These are phyloP conservation scores for Oreohelix idahoensis DNA, from an alignment of 1,140 invertebrate species.

Conservation along the genomic window DNA sequence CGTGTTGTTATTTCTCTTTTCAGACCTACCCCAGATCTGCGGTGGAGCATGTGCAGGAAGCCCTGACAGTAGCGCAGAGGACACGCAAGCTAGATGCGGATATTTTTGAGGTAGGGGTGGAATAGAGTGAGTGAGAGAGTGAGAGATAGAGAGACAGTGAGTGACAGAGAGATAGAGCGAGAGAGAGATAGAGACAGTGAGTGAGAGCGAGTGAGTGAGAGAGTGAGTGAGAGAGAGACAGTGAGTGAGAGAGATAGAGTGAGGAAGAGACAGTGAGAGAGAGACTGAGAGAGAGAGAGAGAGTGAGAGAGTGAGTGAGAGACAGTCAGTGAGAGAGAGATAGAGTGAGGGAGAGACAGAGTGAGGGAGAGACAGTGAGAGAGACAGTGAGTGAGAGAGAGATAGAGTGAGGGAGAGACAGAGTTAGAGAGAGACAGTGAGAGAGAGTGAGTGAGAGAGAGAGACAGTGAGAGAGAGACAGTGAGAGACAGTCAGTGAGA, in stretches of 20 bases:
- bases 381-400: not conserved
- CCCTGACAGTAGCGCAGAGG: constrained; percentile 81
- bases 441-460: not conserved
- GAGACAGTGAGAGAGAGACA: not conserved
- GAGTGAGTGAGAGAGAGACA: not conserved
- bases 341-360: not conserved
- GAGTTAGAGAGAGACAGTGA: not conserved
- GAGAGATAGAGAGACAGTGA: not conserved
- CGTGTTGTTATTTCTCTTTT: constrained; percentile 71
- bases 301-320: constrained; percentile 2
- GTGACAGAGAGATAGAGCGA: not conserved
- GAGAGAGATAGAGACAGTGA: not conserved
- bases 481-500: no score
- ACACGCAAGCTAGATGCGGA: constrained; percentile 93
- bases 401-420: no score
- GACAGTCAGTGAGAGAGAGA: not conserved
- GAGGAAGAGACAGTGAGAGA: not conserved
- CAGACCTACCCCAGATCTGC: constrained; percentile 98
- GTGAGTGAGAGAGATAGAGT: not conserved
- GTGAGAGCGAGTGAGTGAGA: not conserved
- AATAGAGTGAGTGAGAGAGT: not conserved
- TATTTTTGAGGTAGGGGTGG: constrained; percentile 92
- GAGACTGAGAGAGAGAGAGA: not conserved
- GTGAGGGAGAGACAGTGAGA: not conserved
- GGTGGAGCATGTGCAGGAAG: constrained; percentile 96